Percentiles rank a stretch among this genome's conserved stretches.
phyloP scores from a whole-genome alignment of 1,140 invertebrate species.

The Pararge aegeria region DNA sequence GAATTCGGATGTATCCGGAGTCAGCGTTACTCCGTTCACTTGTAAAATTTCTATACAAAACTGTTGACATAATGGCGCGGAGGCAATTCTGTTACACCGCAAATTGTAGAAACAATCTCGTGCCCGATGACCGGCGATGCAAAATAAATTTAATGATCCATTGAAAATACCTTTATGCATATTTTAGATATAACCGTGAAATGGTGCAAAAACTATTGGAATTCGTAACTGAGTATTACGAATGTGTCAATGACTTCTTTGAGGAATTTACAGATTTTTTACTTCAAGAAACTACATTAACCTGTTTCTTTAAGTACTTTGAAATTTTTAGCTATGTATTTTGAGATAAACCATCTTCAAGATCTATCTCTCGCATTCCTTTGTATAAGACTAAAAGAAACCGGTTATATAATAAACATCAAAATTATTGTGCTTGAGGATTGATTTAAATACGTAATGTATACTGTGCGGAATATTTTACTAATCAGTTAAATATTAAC shows the following conservation, averaged over 20 bases:
- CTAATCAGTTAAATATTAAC: too few relatives aligned
- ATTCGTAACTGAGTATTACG: constrained; percentile 37
- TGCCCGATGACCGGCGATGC: constrained; percentile 26
- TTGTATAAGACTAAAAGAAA: neutral
- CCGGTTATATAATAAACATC: neutral
- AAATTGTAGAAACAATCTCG: constrained; percentile 39
- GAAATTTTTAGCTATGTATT: constrained; percentile 5
- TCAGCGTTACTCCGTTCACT: constrained; percentile 74
- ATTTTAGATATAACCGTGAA: constrained; percentile 39
- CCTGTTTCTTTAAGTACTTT: constrained; percentile 25
- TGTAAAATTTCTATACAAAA: constrained; percentile 73
- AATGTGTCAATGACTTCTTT: constrained; percentile 35
- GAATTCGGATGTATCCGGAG: constrained; percentile 78
- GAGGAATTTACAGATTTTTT: constrained; percentile 29
- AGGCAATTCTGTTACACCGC: constrained; percentile 51
- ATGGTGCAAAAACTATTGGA: constrained; percentile 36
- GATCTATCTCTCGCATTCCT: constrained; percentile 12
- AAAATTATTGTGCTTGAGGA: neutral
- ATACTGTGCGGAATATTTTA: too few relatives aligned
- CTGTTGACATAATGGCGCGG: constrained; percentile 66
- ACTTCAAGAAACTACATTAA: constrained; percentile 20
- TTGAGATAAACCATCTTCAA: neutral
- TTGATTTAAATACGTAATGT: neutral
- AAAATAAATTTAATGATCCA: constrained; percentile 34
- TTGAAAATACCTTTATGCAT: constrained; percentile 38